These are phyloP conservation scores for Pseudachorutes palmiensis DNA, from an alignment of 1,140 invertebrate species.

Conservation along the genomic window DNA sequence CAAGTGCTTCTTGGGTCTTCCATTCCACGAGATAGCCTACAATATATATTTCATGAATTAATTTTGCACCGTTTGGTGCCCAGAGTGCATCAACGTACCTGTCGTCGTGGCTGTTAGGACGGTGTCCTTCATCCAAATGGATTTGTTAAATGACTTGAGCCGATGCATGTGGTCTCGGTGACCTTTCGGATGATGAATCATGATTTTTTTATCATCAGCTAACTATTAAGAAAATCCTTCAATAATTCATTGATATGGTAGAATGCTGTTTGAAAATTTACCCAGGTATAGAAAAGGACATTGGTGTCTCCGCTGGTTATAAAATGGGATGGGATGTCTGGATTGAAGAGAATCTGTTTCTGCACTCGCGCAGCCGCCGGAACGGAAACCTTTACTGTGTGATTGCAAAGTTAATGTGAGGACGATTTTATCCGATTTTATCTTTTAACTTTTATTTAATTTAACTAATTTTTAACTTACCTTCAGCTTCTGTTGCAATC, in stretches of 20 bases:
- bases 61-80: not conserved
- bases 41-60: not conserved
- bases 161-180: conserved; percentile 13
- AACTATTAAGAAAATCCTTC: too few species aligned
- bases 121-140: conserved; percentile 28
- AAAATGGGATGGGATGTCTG: conserved; percentile 22
- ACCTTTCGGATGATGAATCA: conserved; percentile 11
- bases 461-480: not conserved
- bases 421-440: not conserved
- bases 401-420: conserved; percentile 12
- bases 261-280: conserved; percentile 1
- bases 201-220: not conserved
- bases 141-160: conserved; percentile 23
- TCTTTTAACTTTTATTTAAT: not conserved
- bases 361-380: conserved; percentile 18
- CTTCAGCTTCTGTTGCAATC: not conserved
- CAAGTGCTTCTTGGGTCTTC: conserved; percentile 20
- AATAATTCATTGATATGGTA: too few species aligned
- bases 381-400: not conserved
- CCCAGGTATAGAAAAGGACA: conserved; percentile 31
- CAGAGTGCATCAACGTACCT: conserved; percentile 13
- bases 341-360: conserved; percentile 20
- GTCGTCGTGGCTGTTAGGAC: conserved; percentile 22
- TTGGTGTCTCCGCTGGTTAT: conserved; percentile 21
- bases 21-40: conserved; percentile 28